A percentile compares a stretch with the other conserved stretches of the same genome.
Conservation (phyloP, 2,888 invertebrate genomes). For the Drosophila flavopinicola region DNA sequence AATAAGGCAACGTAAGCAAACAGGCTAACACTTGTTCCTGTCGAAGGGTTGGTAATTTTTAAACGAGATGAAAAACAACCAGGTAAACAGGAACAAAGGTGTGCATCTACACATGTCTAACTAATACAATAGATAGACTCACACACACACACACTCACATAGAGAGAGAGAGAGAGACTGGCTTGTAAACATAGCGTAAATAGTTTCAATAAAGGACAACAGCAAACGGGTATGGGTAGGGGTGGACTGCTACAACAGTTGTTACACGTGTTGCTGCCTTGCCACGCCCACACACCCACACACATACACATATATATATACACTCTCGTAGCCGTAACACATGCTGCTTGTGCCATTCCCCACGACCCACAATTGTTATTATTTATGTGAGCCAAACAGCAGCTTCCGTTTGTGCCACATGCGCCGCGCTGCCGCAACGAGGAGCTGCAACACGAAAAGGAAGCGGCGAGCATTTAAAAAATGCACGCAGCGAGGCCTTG, state of each 20-base stretch:
- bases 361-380: conserved; percentile 67
- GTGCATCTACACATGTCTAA: conserved; percentile 39
- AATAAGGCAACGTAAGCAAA: conserved; percentile 51
- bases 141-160: conserved; percentile 31
- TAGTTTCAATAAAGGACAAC: conserved; percentile 70
- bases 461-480: conserved; percentile 75
- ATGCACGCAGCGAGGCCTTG: conserved; percentile 79
- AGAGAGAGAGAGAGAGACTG: not conserved
- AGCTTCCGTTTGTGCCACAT: conserved; percentile 80
- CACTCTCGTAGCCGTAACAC: not conserved
- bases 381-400: conserved; percentile 80
- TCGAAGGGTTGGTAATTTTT: conserved; percentile 57
- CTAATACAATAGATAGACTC: conserved; percentile 37
- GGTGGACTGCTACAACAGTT: conserved; percentile 42
- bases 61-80: conserved; percentile 53
- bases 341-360: conserved; percentile 33
- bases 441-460: conserved; percentile 50
- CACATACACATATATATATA: not conserved
- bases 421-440: conserved; percentile 53
- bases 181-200: conserved; percentile 67
- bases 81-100: conserved; percentile 38
- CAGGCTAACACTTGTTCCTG: conserved; percentile 52
- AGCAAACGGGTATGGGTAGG: not conserved
- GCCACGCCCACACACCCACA: conserved; percentile 46
- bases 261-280: conserved; percentile 70